Percentiles rank a stretch among this genome's conserved stretches.
Conservation (phyloP, 2,113 vertebrate species). For the Nothocercus julius region DNA sequence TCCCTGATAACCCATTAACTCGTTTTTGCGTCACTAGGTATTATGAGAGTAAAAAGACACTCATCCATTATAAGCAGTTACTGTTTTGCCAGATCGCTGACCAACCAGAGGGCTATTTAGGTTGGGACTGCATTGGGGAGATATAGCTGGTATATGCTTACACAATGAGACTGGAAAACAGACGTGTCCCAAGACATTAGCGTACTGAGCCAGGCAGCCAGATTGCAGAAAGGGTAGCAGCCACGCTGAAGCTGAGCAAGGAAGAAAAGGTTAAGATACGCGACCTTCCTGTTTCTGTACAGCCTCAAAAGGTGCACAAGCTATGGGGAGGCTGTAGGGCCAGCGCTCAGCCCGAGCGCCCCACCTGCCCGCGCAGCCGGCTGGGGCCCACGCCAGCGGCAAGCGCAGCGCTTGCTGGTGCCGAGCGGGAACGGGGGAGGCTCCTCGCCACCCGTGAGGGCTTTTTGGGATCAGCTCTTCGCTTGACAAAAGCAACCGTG, state of each 20-base stretch:
- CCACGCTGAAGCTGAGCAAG: background rate
- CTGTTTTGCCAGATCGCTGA: background rate
- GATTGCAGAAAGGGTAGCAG: background rate
- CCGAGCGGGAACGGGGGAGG: background rate
- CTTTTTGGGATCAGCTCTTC: background rate
- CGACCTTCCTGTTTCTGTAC: background rate
- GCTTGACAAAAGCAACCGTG: background rate
- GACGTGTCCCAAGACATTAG: background rate
- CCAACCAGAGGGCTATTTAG: background rate
- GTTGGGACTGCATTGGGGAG: background rate
- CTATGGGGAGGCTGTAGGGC: background rate
- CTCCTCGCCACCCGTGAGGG: background rate
- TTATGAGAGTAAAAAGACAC: accelerated
- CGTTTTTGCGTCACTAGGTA: background rate
- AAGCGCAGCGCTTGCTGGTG: background rate
- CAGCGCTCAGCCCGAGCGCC: background rate
- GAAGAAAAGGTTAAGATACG: background rate
- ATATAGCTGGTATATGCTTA: background rate
- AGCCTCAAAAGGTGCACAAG: background rate
- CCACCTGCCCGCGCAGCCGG: background rate
- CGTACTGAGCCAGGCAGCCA: background rate
- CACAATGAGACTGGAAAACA: background rate
- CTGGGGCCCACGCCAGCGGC: background rate
- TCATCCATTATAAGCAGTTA: background rate
- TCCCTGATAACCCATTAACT: accelerated